These are phyloP conservation scores for Laodelphax striatellus DNA, from an alignment of 1,140 invertebrate species.

Conservation along the genomic window DNA sequence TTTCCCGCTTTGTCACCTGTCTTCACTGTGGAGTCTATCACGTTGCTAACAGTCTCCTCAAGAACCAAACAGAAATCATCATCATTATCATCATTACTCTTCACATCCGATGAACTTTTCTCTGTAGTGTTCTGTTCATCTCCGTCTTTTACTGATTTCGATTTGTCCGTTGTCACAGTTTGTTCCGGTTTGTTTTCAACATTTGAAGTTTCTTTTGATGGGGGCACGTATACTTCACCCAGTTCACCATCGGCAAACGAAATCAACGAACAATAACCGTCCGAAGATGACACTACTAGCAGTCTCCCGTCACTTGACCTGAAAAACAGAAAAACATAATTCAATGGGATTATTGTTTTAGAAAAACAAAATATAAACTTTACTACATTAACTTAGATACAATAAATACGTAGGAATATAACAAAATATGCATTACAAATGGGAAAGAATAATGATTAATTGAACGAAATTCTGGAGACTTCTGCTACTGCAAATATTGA, in stretches of 20 bases:
- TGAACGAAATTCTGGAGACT: too few species aligned
- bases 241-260: slow-evolving; percentile 74
- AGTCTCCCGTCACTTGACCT: slow-evolving; percentile 72
- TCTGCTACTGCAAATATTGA: too few species aligned
- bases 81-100: background rate
- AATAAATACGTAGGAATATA: too few species aligned
- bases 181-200: background rate
- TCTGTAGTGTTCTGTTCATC: background rate
- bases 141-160: background rate
- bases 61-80: slow-evolving; percentile 9
- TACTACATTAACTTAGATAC: too few species aligned
- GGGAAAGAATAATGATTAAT: too few species aligned
- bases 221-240: slow-evolving; percentile 47
- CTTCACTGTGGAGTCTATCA: background rate
- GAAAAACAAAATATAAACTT: too few species aligned
- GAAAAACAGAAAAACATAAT: slow-evolving; percentile 18
- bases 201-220: background rate
- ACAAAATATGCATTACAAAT: too few species aligned
- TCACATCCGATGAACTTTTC: background rate
- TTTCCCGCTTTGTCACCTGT: slow-evolving; percentile 23
- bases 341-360: background rate
- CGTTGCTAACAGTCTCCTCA: slow-evolving; percentile 1
- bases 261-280: slow-evolving; percentile 89
- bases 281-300: slow-evolving; percentile 81
- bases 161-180: background rate